These are phyloP conservation scores for Schizothorax lantsangensis DNA, from an alignment of 2,797 vertebrate species.

Conservation along the genomic window DNA sequence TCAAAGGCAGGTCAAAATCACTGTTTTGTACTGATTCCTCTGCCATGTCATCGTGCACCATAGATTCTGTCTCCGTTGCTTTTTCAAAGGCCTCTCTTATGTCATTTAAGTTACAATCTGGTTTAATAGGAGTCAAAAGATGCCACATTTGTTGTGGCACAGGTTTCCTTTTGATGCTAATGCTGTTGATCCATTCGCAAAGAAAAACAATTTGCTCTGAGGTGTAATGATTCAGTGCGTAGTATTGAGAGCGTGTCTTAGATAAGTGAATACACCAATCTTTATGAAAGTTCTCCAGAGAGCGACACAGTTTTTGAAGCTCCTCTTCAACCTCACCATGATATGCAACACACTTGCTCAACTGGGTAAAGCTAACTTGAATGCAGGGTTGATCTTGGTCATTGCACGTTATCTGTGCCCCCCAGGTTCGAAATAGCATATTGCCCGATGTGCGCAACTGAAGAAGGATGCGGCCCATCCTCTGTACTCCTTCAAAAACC, in stretches of 20 bases:
- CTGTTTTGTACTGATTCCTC: slow-evolving; percentile 22
- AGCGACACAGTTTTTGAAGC: slow-evolving; percentile 70
- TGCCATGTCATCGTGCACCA: neutral
- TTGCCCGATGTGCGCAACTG: slow-evolving; percentile 79
- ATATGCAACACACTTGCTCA: slow-evolving; percentile 57
- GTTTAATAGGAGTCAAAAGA: slow-evolving; percentile 76
- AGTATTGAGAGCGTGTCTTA: slow-evolving; percentile 70
- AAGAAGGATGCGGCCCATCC: slow-evolving; percentile 72
- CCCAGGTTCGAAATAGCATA: slow-evolving; percentile 78
- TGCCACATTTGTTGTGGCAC: slow-evolving; percentile 74
- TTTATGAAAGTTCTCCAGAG: slow-evolving; percentile 75
- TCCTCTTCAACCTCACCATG: slow-evolving; percentile 65
- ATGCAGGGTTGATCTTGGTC: slow-evolving; percentile 66
- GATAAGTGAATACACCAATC: slow-evolving; percentile 75
- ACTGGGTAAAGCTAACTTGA: slow-evolving; percentile 67
- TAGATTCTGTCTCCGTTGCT: slow-evolving; percentile 21
- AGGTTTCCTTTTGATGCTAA: slow-evolving; percentile 45
- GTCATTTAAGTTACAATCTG: slow-evolving; percentile 67
- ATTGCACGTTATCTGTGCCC: slow-evolving; percentile 70
- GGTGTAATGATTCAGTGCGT: slow-evolving; percentile 78
- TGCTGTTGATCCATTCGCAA: slow-evolving; percentile 71
- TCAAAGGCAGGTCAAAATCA: slow-evolving; percentile 24
- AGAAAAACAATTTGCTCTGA: slow-evolving; percentile 80
- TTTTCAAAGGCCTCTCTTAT: slow-evolving; percentile 65
- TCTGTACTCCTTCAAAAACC: slow-evolving; percentile 80